Base-by-base conservation (phyloP, 2,797 vertebrate species). In the Gadopsis bispinosus region DNA sequence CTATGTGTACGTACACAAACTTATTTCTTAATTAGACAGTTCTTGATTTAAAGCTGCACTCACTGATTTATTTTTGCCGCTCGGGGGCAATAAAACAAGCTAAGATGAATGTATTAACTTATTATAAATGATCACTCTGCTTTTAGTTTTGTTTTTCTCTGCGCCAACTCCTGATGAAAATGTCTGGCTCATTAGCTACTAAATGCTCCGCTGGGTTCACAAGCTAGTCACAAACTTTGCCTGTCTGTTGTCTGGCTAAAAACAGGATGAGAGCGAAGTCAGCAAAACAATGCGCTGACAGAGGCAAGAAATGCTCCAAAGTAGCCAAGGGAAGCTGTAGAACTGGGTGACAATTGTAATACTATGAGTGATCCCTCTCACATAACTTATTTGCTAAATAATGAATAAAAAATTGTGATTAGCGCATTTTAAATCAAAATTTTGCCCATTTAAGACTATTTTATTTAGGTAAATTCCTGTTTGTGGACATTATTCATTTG, bases 1-100 rank as follows among this genome's bases (percentile, higher is more conserved):
- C 16, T 29, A 31, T 45, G 48, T 74, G 37, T 50, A 64, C 11
- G 8, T 45, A 26, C 47, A 29, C 17, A 4, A n/a, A 47, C 16
- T 22, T 58, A 35, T 54, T 63, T 69, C 55, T 48, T 73, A 58
- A 70, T 79, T 67, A 76, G 45, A 72, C 29, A 45, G 1, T 50
- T 61, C 26, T 41, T 73, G 53, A 81, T 68, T 74, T 66, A 69
- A 66, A 74, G 55, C 56, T 63, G 37, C 37, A 39, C 16, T 66
- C 48, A 29, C 19, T 19, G 20, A n/a, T 47, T 31, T 62, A 47
- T 55, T 62, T 35, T 53, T 62, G 39, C 14, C 14, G 19, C 12
- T 59, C 5, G 0, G 31, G 17, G 31, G 16, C 19, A 33, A 75
- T 20, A 33, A 22, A 54, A 72, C 41, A 59, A 63, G 29, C 29